A percentile compares a stretch with the other conserved stretches of the same genome.
Conservation (phyloP, 1,140 invertebrate genomes). For the Macrostomum lignano region DNA sequence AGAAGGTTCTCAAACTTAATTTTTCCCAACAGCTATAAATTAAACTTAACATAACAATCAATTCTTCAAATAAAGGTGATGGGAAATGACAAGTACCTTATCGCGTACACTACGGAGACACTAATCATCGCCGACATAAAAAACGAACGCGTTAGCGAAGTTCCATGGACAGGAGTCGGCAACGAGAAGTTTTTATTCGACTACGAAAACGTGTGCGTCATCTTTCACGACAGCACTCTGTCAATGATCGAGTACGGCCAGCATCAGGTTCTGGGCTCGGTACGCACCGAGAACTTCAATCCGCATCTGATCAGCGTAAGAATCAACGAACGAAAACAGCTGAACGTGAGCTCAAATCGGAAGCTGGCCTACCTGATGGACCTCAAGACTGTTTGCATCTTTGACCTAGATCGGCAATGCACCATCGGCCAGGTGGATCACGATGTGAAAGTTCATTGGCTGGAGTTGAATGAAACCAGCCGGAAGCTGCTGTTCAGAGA, state of each 20-base stretch:
- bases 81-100: conserved; percentile 35
- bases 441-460: conserved; percentile 74
- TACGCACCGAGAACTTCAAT: conserved; percentile 77
- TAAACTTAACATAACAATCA: too few species aligned
- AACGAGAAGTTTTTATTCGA: conserved; percentile 86
- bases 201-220: conserved; percentile 44
- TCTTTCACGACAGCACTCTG: conserved; percentile 45
- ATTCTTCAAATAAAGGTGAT: conserved; percentile 39
- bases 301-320: conserved; percentile 63
- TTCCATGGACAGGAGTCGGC: conserved; percentile 43
- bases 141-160: conserved; percentile 51
- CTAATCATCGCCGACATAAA: conserved; percentile 63
- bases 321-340: conserved; percentile 49
- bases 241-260: conserved; percentile 71
- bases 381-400: conserved; percentile 60
- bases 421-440: conserved; percentile 51
- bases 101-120: conserved; percentile 60
- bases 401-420: conserved; percentile 47
- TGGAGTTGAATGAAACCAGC: conserved; percentile 70
- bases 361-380: conserved; percentile 81
- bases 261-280: conserved; percentile 56
- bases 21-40: too few species aligned
- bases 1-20: too few species aligned
- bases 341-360: conserved; percentile 42
- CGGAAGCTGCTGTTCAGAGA: conserved; percentile 61